Conservation (phyloP, 2,113 vertebrate genomes). For the Saccopteryx leptura region DNA sequence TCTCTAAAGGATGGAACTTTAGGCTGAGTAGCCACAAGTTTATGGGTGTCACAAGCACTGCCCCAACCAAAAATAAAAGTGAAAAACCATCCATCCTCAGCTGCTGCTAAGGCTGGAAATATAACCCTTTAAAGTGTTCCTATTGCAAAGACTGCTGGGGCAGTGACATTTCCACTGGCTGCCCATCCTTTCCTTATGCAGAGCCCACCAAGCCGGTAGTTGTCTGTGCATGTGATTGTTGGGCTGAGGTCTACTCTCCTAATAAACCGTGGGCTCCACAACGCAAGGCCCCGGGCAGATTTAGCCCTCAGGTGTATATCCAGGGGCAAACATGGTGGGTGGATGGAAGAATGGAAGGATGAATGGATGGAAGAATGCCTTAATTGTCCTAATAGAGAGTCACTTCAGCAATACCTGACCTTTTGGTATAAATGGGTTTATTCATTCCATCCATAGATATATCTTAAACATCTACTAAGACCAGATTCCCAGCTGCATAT, state of each 20-base stretch:
- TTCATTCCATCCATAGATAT: background rate
- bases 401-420: background rate
- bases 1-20: background rate
- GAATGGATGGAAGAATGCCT: background rate
- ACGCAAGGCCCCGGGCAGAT: background rate
- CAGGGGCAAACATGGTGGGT: background rate
- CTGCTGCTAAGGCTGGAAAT: background rate
- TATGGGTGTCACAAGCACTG: background rate
- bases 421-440: background rate
- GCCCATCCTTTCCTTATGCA: background rate
- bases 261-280: background rate
- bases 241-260: background rate
- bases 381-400: background rate
- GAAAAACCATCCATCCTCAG: background rate
- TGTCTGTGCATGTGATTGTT: accelerated
- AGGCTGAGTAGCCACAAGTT: background rate
- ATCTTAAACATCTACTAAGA: background rate
- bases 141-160: background rate
- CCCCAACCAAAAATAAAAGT: background rate
- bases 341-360: background rate
- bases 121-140: background rate
- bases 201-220: background rate
- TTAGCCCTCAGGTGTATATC: too few species aligned
- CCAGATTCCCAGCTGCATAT: background rate
- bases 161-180: background rate